Evolutionary conservation across 2,797 vertebrate genomes (phyloP).

Genomic region (Parotocinclus haroldoi): DNA sequence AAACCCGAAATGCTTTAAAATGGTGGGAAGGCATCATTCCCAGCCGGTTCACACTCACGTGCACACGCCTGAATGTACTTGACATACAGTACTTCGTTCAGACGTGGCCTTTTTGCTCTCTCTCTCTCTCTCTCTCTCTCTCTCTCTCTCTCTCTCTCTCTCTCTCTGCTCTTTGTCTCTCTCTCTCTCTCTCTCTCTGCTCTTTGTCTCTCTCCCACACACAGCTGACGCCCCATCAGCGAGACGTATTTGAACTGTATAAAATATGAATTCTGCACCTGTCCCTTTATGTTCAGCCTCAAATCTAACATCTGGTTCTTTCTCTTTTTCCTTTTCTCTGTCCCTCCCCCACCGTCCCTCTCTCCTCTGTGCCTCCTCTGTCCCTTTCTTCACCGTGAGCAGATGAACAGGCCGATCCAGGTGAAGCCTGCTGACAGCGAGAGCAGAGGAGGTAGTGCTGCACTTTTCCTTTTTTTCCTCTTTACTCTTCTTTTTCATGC

Average conservation of each 20-base stretch:
- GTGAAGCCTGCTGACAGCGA: conserved; percentile 99
- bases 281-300: conserved; percentile 41
- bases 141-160: conserved; percentile 4
- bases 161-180: neutral
- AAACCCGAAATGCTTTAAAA: conserved; percentile 79
- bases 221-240: conserved; percentile 15
- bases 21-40: conserved; percentile 59
- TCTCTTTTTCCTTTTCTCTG: conserved; percentile 9
- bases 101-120: neutral
- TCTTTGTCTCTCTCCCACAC: conserved; percentile 9
- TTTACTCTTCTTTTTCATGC: conserved; percentile 39
- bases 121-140: too few species aligned
- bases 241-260: conserved; percentile 26
- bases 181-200: conserved; percentile 15
- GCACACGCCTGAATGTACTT: conserved; percentile 21
- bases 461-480: conserved; percentile 24
- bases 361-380: conserved; percentile 23
- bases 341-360: neutral
- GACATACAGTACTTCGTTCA: neutral
- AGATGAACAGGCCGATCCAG: conserved; percentile 99
- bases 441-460: conserved; percentile 91
- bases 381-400: conserved; percentile 43
- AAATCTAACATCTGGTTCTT: conserved; percentile 37
- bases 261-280: conserved; percentile 32
- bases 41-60: conserved; percentile 26